Percentiles rank a stretch among this genome's conserved stretches.
Conservation (phyloP, 2,113 vertebrate genomes). For the Rhinolophus ferrumequinum region DNA sequence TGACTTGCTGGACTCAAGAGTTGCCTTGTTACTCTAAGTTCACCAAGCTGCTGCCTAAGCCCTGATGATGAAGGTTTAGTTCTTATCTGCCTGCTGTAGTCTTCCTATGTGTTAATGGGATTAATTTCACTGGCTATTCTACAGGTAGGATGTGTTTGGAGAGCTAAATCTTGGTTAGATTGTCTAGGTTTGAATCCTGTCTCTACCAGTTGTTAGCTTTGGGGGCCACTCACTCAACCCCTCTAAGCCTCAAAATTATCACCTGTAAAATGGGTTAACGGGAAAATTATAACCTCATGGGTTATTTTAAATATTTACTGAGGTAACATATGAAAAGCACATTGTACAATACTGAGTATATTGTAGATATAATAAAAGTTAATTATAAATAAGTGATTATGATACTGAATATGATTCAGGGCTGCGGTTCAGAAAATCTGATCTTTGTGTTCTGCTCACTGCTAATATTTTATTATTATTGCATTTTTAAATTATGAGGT, state of each 20-base stretch:
- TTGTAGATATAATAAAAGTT: neutral
- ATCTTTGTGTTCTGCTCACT: constrained; percentile 17
- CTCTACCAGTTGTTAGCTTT: neutral
- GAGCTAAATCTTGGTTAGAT: neutral
- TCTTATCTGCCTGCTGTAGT: neutral
- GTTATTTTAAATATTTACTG: neutral
- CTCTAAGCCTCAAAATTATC: neutral
- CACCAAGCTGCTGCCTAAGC: neutral
- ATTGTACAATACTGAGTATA: neutral
- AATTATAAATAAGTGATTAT: constrained; percentile 7
- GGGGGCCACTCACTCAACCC: neutral
- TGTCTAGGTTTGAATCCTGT: neutral
- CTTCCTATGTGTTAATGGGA: neutral
- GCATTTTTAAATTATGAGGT: constrained; percentile 70
- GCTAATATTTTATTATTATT: constrained; percentile 67
- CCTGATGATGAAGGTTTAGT: neutral
- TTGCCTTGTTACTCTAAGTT: neutral
- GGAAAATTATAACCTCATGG: neutral
- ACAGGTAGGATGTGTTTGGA: neutral
- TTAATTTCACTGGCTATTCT: neutral
- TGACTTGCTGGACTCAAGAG: neutral
- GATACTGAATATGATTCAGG: neutral
- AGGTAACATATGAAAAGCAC: neutral
- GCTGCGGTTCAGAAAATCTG: constrained; percentile 18
- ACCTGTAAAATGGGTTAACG: constrained; percentile 7